Percentiles rank a stretch among this genome's conserved stretches.
Evolutionary conservation across 2,113 vertebrate genomes (phyloP).

Genomic region (Canis aureus): DNA sequence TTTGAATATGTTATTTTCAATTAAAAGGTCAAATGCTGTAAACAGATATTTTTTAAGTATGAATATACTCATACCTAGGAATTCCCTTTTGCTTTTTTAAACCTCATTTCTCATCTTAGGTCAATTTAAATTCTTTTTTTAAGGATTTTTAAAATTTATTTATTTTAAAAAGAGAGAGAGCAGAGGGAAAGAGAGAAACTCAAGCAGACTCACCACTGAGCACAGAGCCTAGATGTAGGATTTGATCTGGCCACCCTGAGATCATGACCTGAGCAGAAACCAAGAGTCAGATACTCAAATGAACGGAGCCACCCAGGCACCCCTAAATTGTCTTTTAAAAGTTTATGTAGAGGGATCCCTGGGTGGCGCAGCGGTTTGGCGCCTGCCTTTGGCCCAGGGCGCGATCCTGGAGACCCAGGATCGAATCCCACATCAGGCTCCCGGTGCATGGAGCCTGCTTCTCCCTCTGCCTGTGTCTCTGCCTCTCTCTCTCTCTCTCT

Average conservation of each 20-base stretch:
- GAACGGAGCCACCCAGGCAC: not conserved
- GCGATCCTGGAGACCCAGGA: too few species aligned
- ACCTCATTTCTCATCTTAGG: constrained; percentile 3
- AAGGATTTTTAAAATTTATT: not conserved
- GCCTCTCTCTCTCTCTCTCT: too few species aligned
- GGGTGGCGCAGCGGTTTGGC: too few species aligned
- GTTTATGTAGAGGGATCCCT: too few species aligned
- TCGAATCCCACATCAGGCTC: too few species aligned
- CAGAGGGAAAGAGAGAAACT: not conserved
- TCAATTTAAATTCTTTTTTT: not conserved
- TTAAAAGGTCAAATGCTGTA: not conserved
- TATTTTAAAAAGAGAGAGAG: not conserved
- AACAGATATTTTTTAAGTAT: not conserved
- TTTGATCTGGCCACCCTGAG: not conserved
- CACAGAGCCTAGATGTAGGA: not conserved
- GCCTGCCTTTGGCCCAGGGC: too few species aligned
- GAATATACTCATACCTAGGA: not conserved
- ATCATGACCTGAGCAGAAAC: not conserved
- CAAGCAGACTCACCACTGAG: not conserved
- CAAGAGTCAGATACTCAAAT: not conserved
- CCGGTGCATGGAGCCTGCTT: too few species aligned
- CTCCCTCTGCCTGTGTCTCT: too few species aligned
- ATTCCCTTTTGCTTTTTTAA: not conserved
- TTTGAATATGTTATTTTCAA: constrained; percentile 28
- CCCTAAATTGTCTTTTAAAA: not conserved